Evolutionary conservation across 2,797 vertebrate genomes (phyloP), one percentile per base, ranked within the genome.

Genomic region (Crocodylus rhombifer): DNA sequence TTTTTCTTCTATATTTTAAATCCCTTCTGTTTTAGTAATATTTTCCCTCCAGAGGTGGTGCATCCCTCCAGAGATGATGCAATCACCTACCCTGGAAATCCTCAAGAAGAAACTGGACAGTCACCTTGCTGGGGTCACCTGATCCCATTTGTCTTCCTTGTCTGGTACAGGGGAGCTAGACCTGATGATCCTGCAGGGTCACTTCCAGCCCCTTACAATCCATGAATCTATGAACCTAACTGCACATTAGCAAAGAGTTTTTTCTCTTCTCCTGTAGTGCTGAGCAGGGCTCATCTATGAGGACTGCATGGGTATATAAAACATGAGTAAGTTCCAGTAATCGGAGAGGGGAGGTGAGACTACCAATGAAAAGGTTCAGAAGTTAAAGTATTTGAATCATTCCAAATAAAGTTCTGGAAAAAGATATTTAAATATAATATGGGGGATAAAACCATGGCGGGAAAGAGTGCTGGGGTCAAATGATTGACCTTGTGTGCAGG

Each of bases 301-400:
- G 75, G 82, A 21, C 14, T 15, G 15, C 2, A 2, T 2, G 1
- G 60, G 56, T 26, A 13, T 11, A 0, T 26, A 79, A 13, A 9
- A 36, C 60, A 67, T 60, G 75, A 64, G 74, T 65, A 4, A 5
- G 18, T 17, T 65, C 74, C 65, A 1, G 2, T 36, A 73, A 82
- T 7, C 5, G 14, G 58, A 60, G 62, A 62, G 1, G 30, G 28
- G 9, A 60, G 25, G 15, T 15, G 73, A 65, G 65, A 17, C 65
- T 8, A 73, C n/a, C 58, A 73, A 11, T 79, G n/a, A 61, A 74
- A 87, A 86, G 73, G 28, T 51, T 73, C 58, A 14, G 63, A n/a
- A n/a, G 28, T 33, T 8, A 20, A 5, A 60, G 28, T 57, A 7
- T 15, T 61, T 51, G 21, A 84, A 80, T 30, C 14, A 16, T 51